A percentile compares a stretch with the other conserved stretches of the same genome.
phyloP scores from a whole-genome alignment of 2,113 vertebrate species.

The Porphyrio hochstetteri region DNA sequence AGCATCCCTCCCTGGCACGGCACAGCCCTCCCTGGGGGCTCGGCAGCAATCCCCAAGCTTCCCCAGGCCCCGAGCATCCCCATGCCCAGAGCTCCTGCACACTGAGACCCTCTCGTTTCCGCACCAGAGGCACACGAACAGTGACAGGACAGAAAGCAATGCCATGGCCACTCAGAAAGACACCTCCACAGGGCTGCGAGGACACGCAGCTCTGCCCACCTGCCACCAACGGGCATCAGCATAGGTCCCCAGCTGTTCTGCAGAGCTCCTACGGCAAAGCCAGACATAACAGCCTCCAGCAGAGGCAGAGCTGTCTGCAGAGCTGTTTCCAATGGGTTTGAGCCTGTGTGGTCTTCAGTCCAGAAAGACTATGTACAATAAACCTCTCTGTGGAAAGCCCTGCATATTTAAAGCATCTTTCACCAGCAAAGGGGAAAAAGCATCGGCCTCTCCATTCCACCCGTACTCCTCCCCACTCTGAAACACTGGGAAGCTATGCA shows the following conservation, averaged over 20 bases:
- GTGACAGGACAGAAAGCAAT: rapidly evolving
- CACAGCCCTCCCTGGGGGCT: neutral
- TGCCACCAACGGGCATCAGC: rapidly evolving
- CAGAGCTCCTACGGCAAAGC: neutral
- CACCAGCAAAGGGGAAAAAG: constrained; percentile 1
- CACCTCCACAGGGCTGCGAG: neutral
- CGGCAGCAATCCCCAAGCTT: neutral
- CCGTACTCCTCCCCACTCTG: neutral
- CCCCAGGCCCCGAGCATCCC: neutral
- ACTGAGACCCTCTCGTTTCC: rapidly evolving
- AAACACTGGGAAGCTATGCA: rapidly evolving
- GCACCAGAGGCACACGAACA: neutral
- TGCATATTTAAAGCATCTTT: constrained; percentile 53
- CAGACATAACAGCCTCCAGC: constrained; percentile 41
- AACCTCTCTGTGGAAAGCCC: constrained; percentile 58
- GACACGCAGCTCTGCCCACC: neutral
- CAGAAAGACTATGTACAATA: constrained; percentile 38
- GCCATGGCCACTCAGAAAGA: rapidly evolving
- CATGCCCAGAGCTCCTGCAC: rapidly evolving
- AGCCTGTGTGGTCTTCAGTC: constrained; percentile 50
- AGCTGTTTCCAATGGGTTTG: neutral
- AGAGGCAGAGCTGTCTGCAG: constrained; percentile 35
- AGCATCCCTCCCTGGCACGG: neutral
- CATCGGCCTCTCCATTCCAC: neutral
- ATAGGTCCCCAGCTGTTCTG: neutral